Percentiles rank a stretch among this genome's conserved stretches.
Evolutionary conservation across 2,113 vertebrate species (phyloP).

Genomic region (human (Homo sapiens)): DNA sequence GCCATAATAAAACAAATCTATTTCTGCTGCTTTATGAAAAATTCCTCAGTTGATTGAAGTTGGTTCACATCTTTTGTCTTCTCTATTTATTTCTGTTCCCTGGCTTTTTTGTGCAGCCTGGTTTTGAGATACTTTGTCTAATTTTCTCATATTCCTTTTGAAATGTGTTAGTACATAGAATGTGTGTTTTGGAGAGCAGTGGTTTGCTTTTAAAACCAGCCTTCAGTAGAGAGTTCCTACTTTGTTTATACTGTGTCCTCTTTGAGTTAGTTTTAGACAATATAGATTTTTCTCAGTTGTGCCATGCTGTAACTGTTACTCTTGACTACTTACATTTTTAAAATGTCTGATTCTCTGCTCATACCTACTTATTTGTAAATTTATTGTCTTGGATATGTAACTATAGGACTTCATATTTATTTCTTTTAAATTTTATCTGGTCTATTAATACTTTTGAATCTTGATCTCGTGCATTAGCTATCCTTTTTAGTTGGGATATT

Average conservation of each 20-base stretch:
- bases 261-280: not conserved
- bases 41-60: not conserved
- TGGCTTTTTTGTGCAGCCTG: not conserved
- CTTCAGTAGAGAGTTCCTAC: not conserved
- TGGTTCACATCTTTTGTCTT: not conserved
- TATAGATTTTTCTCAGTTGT: not conserved
- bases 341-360: not conserved
- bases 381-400: not conserved
- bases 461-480: not conserved
- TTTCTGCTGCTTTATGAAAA: not conserved
- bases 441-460: not conserved
- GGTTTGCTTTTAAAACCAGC: constrained; percentile 2
- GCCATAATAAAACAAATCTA: not conserved
- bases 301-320: not conserved
- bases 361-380: constrained; percentile 5
- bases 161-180: not conserved
- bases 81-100: not conserved
- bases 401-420: not conserved
- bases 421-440: not conserved
- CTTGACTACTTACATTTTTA: not conserved
- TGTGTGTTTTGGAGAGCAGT: not conserved
- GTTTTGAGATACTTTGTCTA: not conserved
- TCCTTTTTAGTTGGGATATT: not conserved
- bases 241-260: not conserved
- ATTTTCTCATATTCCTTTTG: constrained; percentile 9